Base-by-base conservation (phyloP, 2,113 vertebrate genomes). In the Tapirus terrestris region DNA sequence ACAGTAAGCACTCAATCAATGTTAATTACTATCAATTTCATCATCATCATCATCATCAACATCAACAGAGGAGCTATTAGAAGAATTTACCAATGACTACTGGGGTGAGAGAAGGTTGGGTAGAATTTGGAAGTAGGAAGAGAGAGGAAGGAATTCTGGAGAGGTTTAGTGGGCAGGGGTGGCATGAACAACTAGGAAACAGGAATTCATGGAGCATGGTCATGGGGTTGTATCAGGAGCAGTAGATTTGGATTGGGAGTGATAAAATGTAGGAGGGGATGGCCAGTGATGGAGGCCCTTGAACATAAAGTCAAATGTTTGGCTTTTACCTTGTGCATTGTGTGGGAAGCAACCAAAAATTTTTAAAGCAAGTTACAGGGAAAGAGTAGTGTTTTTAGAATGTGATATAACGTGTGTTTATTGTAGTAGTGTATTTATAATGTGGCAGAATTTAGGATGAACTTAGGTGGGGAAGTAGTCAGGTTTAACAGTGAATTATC, bases 381-480 rank as follows among this genome's bases (percentile, higher is more conserved):
- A 72, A 80, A 85, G 43, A 94, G 27, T 60, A 73, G 33, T 70
- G 29, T 16, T 79, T 94, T 96, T 36, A 91, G 51, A 83, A 58
- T 83, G 11, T 72, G 21, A 33, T 58, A 70, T 68, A 61, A 61
- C 23, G 39, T 77, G 27, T 79, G 39, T 61, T 70, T 79, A 39
- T 43, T 79, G 65, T 48, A 90, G 13, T 16, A 58, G 36, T 10
- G 29, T 11, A 14, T 72, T 58, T 39, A 60, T 68, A 90, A 43
- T 21, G 23, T n/a, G 51, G 87, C 48, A 96, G 61, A 63, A 70
- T 94, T 91, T 96, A 82, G 53, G 43, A 70, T n/a, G 20, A 91
- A 63, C 25, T 90, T 90, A 53, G 25, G 45, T 61, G 39, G 36
- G 27, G 3, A 48, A 75, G 8, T 33, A 63, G 36, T 56, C 70